These are phyloP conservation scores for Caenorhabditis drosophilae DNA, from an alignment of 2,888 invertebrate genomes.

Conservation along the genomic window DNA sequence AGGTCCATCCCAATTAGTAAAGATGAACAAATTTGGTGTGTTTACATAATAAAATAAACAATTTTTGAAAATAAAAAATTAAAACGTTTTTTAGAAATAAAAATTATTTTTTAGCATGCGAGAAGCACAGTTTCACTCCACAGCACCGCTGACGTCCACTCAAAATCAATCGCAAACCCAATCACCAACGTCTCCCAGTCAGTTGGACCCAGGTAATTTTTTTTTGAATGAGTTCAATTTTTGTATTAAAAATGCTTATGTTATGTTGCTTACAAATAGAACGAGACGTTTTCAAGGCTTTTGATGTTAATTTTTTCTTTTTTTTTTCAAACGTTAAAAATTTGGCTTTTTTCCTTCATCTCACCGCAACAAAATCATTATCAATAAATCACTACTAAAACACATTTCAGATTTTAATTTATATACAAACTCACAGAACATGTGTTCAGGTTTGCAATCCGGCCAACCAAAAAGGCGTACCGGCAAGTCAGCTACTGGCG, in stretches of 20 bases:
- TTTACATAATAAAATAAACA: constrained; percentile 3
- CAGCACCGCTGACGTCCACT: constrained; percentile 42
- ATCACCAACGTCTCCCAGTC: constrained; percentile 47
- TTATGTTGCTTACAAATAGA: too few species aligned
- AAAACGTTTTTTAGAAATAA: background rate
- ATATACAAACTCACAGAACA: too few species aligned
- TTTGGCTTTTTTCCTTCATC: too few species aligned
- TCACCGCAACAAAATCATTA: too few species aligned
- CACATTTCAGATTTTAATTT: too few species aligned
- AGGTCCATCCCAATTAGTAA: constrained; percentile 54
- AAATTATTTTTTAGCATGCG: constrained; percentile 53
- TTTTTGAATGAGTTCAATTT: too few species aligned
- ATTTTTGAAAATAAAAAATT: background rate
- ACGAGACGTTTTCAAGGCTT: too few species aligned
- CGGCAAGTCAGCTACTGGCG: constrained; percentile 23
- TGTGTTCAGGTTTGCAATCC: constrained; percentile 43
- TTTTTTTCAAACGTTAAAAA: background rate
- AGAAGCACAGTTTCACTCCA: constrained; percentile 61
- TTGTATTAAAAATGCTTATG: too few species aligned
- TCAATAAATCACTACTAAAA: too few species aligned
- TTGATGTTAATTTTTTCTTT: background rate
- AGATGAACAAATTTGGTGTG: constrained; percentile 60
- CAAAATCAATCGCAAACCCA: constrained; percentile 42
- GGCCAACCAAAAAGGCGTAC: constrained; percentile 35
- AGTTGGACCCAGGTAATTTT: constrained; percentile 54